phyloP scores from a whole-genome alignment of 2,113 vertebrate species.

The Coturnix japonica region DNA sequence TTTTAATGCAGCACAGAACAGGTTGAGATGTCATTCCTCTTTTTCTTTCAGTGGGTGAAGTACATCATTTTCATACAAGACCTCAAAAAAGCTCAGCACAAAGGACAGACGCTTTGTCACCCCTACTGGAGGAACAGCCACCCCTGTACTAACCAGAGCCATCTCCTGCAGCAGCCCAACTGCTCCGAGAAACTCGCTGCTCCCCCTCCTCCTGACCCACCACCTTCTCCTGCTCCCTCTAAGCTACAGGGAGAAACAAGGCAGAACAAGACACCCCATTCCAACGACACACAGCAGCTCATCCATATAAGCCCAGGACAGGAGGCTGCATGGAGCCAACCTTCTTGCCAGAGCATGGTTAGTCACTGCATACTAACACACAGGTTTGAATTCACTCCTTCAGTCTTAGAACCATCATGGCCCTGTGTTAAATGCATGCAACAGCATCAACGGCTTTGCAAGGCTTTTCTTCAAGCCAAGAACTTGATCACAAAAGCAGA shows the following conservation, averaged over 20 bases:
- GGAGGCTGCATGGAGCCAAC: not conserved
- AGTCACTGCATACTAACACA: not conserved
- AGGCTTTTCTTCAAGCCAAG: not conserved
- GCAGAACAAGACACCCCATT: not conserved
- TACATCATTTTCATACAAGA: not conserved
- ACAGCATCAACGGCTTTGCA: not conserved
- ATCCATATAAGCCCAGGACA: not conserved
- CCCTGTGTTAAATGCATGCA: not conserved
- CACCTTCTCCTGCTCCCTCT: not conserved
- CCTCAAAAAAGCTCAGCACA: not conserved
- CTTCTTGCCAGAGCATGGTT: not conserved
- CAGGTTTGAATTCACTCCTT: not conserved
- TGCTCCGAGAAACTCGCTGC: not conserved
- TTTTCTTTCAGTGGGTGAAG: constrained; percentile 4
- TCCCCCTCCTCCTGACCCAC: not conserved
- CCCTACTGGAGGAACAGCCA: not conserved
- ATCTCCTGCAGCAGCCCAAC: not conserved
- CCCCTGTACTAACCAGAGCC: not conserved
- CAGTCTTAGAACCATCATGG: not conserved
- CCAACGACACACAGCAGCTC: not conserved
- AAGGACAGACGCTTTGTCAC: not conserved
- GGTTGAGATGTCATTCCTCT: constrained; percentile 1
- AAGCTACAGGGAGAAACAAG: not conserved
- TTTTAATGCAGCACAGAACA: not conserved
- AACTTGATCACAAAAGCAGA: not conserved